phyloP scores from a whole-genome alignment of 2,797 vertebrate species.

The Agapornis canus region DNA sequence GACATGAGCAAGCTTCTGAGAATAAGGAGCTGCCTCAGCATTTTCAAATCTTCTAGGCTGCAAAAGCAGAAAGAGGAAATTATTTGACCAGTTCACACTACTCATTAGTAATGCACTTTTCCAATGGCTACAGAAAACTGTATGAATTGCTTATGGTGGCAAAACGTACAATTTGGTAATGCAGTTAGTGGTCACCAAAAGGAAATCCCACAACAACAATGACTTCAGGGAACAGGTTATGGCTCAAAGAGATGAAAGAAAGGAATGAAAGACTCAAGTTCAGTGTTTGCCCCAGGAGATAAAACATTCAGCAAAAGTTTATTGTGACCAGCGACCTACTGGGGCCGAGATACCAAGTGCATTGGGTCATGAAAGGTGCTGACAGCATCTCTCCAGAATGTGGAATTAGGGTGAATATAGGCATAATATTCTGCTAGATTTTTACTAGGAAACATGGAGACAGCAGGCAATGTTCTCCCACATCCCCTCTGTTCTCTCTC shows the following conservation, averaged over 20 bases:
- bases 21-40: not conserved
- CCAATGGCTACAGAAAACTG: not conserved
- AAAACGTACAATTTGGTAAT: not conserved
- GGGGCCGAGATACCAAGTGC: not conserved
- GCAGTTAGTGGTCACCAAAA: not conserved
- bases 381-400: slow-evolving; percentile 28
- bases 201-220: slow-evolving; percentile 3
- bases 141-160: not conserved
- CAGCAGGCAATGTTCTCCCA: not conserved
- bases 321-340: not conserved
- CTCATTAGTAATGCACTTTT: not conserved
- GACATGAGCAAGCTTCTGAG: not conserved
- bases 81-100: not conserved
- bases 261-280: not conserved
- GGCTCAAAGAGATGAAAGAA: slow-evolving; percentile 6
- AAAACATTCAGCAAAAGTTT: not conserved
- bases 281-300: not conserved
- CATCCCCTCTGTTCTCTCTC: slow-evolving; percentile 12
- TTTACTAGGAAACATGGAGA: not conserved
- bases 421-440: not conserved
- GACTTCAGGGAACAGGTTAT: slow-evolving; percentile 20
- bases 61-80: not conserved
- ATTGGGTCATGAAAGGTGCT: slow-evolving; percentile 48
- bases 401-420: not conserved
- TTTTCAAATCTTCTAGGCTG: not conserved